Evolutionary conservation across 2,888 invertebrate species (phyloP).

Genomic region (Eupsilia transversa): DNA sequence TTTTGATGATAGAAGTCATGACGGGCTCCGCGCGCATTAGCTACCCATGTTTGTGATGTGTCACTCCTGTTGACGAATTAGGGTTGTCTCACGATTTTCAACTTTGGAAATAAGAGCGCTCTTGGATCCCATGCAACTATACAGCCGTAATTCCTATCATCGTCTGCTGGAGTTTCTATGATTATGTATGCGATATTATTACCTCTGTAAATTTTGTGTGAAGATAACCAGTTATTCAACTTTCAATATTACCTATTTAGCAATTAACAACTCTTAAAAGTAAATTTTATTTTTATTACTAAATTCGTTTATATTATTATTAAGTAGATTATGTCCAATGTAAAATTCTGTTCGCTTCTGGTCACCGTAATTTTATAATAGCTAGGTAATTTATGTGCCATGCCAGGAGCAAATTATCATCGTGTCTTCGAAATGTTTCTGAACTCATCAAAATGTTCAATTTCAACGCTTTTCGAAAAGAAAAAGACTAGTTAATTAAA

Average conservation of each 20-base stretch:
- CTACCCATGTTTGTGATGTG: constrained; percentile 80
- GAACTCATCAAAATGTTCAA: background rate
- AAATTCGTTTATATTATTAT: background rate
- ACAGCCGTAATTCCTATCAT: constrained; percentile 61
- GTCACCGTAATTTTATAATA: background rate
- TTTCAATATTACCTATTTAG: constrained; percentile 29
- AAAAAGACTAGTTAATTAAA: constrained; percentile 5
- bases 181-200: constrained; percentile 64
- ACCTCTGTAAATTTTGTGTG: constrained; percentile 47
- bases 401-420: constrained; percentile 10
- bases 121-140: constrained; percentile 68
- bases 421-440: constrained; percentile 20
- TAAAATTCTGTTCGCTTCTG: background rate
- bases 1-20: constrained; percentile 79
- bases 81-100: constrained; percentile 74
- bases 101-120: constrained; percentile 72
- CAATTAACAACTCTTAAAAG: constrained; percentile 30
- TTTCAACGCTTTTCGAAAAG: background rate
- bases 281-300: background rate
- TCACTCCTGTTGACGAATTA: constrained; percentile 72
- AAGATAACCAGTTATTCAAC: constrained; percentile 53
- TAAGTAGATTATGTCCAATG: constrained; percentile 1
- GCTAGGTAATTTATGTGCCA: constrained; percentile 8
- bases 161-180: constrained; percentile 62
- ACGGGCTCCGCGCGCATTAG: constrained; percentile 77